Evolutionary conservation across 2,888 invertebrate species (phyloP).

Genomic region (Stenoptilia bipunctidactyla): DNA sequence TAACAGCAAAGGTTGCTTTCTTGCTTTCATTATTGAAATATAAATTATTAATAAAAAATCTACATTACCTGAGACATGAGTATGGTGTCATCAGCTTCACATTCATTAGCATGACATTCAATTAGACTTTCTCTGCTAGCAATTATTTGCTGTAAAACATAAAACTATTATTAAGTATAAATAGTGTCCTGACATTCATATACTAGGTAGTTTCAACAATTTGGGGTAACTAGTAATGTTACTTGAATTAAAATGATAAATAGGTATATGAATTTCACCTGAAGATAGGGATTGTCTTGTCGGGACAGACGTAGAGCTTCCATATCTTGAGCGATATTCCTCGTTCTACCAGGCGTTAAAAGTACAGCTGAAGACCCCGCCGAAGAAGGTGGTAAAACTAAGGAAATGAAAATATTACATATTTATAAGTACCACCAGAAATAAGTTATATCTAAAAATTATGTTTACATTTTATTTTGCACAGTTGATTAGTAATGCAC

Average conservation of each 20-base stretch:
- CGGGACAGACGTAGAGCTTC: constrained; percentile 83
- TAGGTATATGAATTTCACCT: constrained; percentile 65
- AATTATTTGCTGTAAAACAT: constrained; percentile 76
- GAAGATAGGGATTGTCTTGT: constrained; percentile 87
- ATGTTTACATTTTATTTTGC: too few relatives aligned
- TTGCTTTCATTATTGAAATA: too few relatives aligned
- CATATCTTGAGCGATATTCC: constrained; percentile 88
- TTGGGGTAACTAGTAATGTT: too few relatives aligned
- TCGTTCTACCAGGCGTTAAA: constrained; percentile 79
- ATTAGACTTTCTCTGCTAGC: constrained; percentile 85
- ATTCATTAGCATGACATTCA: constrained; percentile 77
- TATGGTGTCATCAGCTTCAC: constrained; percentile 82
- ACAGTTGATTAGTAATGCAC: too few relatives aligned
- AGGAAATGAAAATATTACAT: constrained; percentile 10
- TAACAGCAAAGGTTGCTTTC: too few relatives aligned
- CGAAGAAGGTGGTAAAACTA: constrained; percentile 44
- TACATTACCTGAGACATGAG: constrained; percentile 79
- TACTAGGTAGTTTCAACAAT: too few relatives aligned
- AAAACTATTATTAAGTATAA: too few relatives aligned
- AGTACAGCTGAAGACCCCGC: constrained; percentile 68
- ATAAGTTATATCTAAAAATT: too few relatives aligned
- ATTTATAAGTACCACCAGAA: background rate
- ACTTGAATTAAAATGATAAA: too few relatives aligned
- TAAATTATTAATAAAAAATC: too few relatives aligned
- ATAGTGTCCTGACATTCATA: too few relatives aligned